Conservation (phyloP, 2,888 invertebrate species). For the Pristionchus mayeri region DNA sequence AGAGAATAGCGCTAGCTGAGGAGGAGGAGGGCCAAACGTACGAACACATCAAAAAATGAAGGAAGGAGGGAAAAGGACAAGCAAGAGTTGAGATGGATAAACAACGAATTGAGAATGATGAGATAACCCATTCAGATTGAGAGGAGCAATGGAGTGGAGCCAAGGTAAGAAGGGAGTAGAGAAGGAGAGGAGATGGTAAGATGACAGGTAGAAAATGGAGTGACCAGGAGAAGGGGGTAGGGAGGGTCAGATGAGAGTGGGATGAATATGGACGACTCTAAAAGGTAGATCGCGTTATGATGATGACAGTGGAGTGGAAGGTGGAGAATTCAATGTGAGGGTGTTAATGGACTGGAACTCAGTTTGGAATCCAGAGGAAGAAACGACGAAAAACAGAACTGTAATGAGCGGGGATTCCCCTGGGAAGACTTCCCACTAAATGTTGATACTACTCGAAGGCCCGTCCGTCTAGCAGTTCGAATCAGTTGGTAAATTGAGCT, state of each 20-base stretch:
- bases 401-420: background rate
- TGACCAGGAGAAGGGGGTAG: background rate
- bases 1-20: background rate
- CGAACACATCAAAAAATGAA: conserved; percentile 38
- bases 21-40: conserved; percentile 4
- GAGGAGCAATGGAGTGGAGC: conserved; percentile 23
- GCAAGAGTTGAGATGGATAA: conserved; percentile 15
- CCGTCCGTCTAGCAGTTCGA: background rate
- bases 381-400: background rate
- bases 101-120: conserved; percentile 7
- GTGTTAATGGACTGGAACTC: background rate
- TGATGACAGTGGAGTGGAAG: background rate
- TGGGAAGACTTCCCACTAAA: background rate
- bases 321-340: background rate
- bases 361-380: background rate
- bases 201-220: too few species aligned
- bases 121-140: conserved; percentile 25
- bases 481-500: background rate
- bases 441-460: background rate
- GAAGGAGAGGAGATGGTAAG: conserved; percentile 12
- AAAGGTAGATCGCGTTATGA: conserved; percentile 31
- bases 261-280: background rate
- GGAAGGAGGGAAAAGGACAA: conserved; percentile 16
- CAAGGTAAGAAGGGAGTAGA: conserved; percentile 11
- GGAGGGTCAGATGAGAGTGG: background rate